Evolutionary conservation across 2,797 vertebrate species (phyloP).

Genomic region (Characodon lateralis): DNA sequence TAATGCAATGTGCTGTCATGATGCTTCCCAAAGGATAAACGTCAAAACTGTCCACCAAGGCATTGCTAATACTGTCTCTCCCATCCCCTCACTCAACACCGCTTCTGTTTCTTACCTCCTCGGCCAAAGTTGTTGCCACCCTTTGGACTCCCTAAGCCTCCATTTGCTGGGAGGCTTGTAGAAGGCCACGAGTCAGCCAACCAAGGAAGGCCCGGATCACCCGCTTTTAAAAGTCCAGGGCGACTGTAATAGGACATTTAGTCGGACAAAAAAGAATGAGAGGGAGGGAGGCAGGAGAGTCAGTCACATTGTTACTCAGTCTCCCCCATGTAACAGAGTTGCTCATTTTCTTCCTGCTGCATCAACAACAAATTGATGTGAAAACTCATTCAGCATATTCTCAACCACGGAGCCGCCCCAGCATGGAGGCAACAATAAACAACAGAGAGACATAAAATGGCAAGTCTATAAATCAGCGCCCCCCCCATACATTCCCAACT

Average conservation of each 20-base stretch:
- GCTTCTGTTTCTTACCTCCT: constrained; percentile 83
- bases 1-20: constrained; percentile 62
- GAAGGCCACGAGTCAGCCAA: constrained; percentile 96
- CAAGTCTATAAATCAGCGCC: constrained; percentile 82
- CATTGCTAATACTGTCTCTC: constrained; percentile 49
- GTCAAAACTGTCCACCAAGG: constrained; percentile 69
- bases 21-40: constrained; percentile 60
- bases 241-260: constrained; percentile 77
- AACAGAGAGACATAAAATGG: constrained; percentile 79
- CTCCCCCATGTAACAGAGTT: constrained; percentile 30
- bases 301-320: constrained; percentile 45
- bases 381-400: constrained; percentile 77
- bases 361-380: constrained; percentile 75
- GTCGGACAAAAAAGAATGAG: constrained; percentile 28
- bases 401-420: constrained; percentile 62
- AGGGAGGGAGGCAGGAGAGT: constrained; percentile 22
- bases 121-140: constrained; percentile 89
- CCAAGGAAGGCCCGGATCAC: constrained; percentile 92
- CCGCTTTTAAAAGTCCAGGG: constrained; percentile 90
- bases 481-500: constrained; percentile 46
- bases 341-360: constrained; percentile 68
- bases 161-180: constrained; percentile 91
- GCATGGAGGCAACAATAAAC: constrained; percentile 73
- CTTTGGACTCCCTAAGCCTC: constrained; percentile 88
- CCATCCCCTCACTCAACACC: constrained; percentile 11